Evolutionary conservation across 92 coral and sea anemone genomes (phyloP).

Genomic region (Epizoanthus scotinus): DNA sequence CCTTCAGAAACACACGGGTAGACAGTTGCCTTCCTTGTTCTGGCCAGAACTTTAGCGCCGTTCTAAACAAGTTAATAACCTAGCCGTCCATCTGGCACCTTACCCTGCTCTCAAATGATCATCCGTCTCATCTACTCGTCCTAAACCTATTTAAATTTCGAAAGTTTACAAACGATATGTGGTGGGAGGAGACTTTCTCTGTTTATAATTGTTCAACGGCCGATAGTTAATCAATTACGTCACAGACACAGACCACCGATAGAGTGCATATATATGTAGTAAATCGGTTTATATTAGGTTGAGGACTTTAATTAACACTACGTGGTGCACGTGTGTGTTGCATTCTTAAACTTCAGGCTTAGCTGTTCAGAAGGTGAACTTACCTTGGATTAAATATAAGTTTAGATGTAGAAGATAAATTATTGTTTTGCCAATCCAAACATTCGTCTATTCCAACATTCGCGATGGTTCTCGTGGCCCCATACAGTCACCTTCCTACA

Average conservation of each 20-base stretch:
- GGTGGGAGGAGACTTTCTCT: constrained; percentile 2
- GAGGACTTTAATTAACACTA: not conserved
- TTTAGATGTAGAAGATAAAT: not conserved
- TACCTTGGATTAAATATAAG: not conserved
- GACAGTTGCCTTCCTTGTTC: too few species aligned
- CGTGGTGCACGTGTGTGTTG: not conserved
- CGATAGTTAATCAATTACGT: not conserved
- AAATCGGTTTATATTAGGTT: not conserved
- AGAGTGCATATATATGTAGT: not conserved
- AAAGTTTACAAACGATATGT: not conserved
- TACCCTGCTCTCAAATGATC: not conserved
- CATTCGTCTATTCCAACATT: constrained; percentile 6
- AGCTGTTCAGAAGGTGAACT: not conserved
- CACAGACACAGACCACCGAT: not conserved
- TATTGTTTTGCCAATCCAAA: not conserved
- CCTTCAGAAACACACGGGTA: too few species aligned
- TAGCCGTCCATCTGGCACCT: too few species aligned
- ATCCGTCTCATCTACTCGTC: not conserved
- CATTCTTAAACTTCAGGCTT: not conserved
- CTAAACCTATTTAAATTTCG: not conserved
- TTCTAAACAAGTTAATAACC: too few species aligned
- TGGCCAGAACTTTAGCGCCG: too few species aligned
- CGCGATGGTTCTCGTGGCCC: not conserved
- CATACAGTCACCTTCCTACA: not conserved
- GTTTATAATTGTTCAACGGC: not conserved